Evolutionary conservation across 2,888 invertebrate species (phyloP), one percentile per base, ranked within the genome.

Genomic region (Acronicta leporina): DNA sequence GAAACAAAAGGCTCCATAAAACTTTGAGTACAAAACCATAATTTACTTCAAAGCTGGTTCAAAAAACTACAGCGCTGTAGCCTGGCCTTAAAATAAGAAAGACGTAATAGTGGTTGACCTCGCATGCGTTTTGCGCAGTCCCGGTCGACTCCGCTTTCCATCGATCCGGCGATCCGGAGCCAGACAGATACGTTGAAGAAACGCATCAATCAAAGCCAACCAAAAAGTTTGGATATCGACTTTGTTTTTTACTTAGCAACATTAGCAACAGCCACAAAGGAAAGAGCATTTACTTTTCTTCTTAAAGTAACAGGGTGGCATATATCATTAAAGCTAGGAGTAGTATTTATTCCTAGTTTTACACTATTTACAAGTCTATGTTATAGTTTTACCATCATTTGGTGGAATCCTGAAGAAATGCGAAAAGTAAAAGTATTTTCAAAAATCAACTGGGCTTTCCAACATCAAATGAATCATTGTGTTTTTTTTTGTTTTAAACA

Each of bases 51-150:
- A 13, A 43, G 13, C 8, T 44, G 11, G 40, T n/a, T 14, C 3
- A 16, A 33, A 40, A 47, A 43, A 66, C 25, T 14, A 6, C 35
- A n/a, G 35, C 20, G 10, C 10, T 10, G 1, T 8, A 55, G 14
- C 63, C 51, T 52, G 20, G 61, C 68, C 70, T 68, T 71, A 63
- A 67, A 52, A 62, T 44, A 73, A 80, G 71, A 79, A 73, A 73
- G 62, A 70, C 42, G 58, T 67, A 64, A 72, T 72, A 70, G 70
- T 33, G 65, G 71, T 27, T 68, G 79, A 80, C 81, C 80, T 82
- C 80, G 76, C 35, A 40, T 53, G 61, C 57, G 63, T 57, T 65
- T 59, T 69, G 65, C 61, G 67, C 57, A 60, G 61, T 54, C 51
- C 63, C 56, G 53, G 49, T 49, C 43, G 49, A 55, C 33, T 51